Evolutionary conservation across 2,888 invertebrate genomes (phyloP), one percentile per base, ranked within the genome.

Genomic region (Drosophila kanekoi): DNA sequence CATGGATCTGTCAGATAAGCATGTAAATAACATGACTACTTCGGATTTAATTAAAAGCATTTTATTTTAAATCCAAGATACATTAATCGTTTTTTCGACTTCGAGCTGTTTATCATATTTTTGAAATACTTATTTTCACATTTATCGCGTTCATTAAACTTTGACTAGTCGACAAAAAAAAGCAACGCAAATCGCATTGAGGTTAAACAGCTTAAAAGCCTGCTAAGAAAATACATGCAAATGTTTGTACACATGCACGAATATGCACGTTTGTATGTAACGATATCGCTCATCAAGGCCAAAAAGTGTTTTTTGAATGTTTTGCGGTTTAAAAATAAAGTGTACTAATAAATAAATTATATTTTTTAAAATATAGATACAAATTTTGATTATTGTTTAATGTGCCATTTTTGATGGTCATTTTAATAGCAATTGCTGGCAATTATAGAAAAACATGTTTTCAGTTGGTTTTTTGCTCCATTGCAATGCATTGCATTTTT

Each of bases 111-210:
- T 41, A 58, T 33, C 48, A 63, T 44, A 43, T 51, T 20, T 60
- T 53, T 9, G 13, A 28, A 45, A 53, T 49, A 33, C 48, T 28
- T 40, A 23, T 43, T 45, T 20, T 35, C 13, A 38, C 20, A 47
- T 57, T 45, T 47, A 49, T 38, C n/a, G 49, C 81, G 78, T 70
- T 78, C 64, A 47, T 78, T 81, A 68, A 79, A 78, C 81, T 74
- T 64, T 74, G 56, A 48, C 57, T 67, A 73, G 66, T 41, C 47
- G 20, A 23, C 11, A 35, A 28, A 37, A 37, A 16, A 41, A 56
- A 47, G 35, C 53, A 45, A 63, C 11, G 51, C 8, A 48, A 53
- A 53, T 20, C 60, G 18, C 56, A 64, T 60, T 72, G 62, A 40
- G 44, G 51, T 41, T 61, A 13, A 69, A 57, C 49, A 64, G 65